Evolutionary conservation across 2,797 vertebrate species (phyloP), one percentile per base, ranked within the genome.

Genomic region (Pempheris klunzingeri): DNA sequence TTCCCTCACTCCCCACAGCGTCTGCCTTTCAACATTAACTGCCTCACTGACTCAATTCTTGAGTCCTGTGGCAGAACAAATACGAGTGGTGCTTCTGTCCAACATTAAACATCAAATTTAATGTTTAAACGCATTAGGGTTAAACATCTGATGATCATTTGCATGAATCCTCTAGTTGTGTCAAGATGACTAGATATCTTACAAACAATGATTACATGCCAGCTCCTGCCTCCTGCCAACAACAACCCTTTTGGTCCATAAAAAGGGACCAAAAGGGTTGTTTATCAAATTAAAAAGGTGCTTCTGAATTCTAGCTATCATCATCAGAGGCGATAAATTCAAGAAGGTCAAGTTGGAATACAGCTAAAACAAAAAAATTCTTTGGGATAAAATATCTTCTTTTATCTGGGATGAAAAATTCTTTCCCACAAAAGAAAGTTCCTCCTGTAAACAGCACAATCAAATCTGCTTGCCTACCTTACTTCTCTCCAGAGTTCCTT

Each of bases 381-480:
- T 52, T 28, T 54, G 14, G 58, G 18, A 39, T 5, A 28, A 59
- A 67, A 53, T 7, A 46, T 30, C 17, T 22, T 69, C 4, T n/a
- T n/a, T n/a, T n/a, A n/a, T n/a, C n/a, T n/a, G n/a, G n/a, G n/a
- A n/a, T n/a, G n/a, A n/a, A n/a, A 17, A 47, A 54, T 11, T 34
- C 6, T 54, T 53, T 52, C 28, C 46, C 46, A 14, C 39, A 62
- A 32, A 24, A 36, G 39, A 55, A 63, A 2, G 20, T 34, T 58
- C 41, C 47, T 66, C 43, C 11, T 64, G 49, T 18, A 22, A 78
- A 66, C 41, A 69, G 32, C 26, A 24, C 10, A 5, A n/a, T 58
- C 15, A 55, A 43, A 28, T 10, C 4, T 49, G 26, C 44, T 26
- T 17, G 32, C 17, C 49, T 54, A 22, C 47, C 64, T 59, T 17